Evolutionary conservation across 1,140 invertebrate genomes (phyloP).

Genomic region (Monomorium pharaonis): DNA sequence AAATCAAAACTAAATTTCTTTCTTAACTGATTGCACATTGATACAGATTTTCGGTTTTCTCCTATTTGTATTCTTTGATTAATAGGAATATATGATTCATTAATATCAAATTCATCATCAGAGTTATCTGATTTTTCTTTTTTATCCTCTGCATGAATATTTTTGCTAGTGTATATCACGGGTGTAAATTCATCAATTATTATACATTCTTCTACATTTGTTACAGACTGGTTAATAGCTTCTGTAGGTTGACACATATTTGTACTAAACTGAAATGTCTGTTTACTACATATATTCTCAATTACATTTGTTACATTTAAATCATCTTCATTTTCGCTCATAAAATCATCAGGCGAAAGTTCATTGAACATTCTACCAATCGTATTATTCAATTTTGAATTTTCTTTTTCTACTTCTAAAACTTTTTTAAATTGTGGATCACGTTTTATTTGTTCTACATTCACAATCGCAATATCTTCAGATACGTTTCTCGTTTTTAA

Average conservation of each 20-base stretch:
- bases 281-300: conserved; percentile 83
- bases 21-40: not conserved
- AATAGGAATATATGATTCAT: conserved; percentile 77
- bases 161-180: not conserved
- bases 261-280: conserved; percentile 33
- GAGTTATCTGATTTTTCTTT: not conserved
- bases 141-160: not conserved
- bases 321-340: conserved; percentile 82
- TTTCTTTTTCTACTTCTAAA: conserved; percentile 72
- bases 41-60: conserved; percentile 9
- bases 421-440: conserved; percentile 74
- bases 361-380: conserved; percentile 79
- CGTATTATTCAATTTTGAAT: conserved; percentile 75
- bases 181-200: not conserved
- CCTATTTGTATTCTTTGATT: conserved; percentile 68
- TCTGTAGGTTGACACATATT: not conserved
- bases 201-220: not conserved
- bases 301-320: conserved; percentile 87
- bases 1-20: conserved; percentile 64
- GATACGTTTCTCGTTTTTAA: not conserved
- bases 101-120: conserved; percentile 76
- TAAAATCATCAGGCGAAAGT: conserved; percentile 83
- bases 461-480: not conserved
- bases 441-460: conserved; percentile 65
- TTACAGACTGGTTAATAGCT: not conserved